Evolutionary conservation across 2,888 invertebrate genomes (phyloP).

Genomic region (Tridacna crocea): DNA sequence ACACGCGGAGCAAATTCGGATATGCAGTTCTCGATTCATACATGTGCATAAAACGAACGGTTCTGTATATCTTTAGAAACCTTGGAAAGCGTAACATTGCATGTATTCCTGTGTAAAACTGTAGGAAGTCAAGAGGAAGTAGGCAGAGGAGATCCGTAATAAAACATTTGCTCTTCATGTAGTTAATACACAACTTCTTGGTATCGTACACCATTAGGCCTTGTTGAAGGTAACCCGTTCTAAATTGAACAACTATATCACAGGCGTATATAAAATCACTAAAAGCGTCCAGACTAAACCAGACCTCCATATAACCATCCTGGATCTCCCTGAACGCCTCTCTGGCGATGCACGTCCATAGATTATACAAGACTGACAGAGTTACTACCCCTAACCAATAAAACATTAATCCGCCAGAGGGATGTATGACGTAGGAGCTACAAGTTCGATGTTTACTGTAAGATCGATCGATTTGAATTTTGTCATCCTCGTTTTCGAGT

Average conservation of each 20-base stretch:
- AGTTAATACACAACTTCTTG: constrained; percentile 94
- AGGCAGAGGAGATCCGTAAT: constrained; percentile 92
- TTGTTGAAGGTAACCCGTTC: constrained; percentile 95
- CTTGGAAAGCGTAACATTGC: constrained; percentile 90
- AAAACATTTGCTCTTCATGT: constrained; percentile 93
- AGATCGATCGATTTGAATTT: not conserved
- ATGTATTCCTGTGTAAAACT: constrained; percentile 89
- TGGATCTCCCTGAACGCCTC: constrained; percentile 97
- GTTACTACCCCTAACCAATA: constrained; percentile 97
- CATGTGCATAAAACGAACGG: constrained; percentile 94
- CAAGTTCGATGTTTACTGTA: constrained; percentile 33
- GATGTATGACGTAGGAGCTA: constrained; percentile 89
- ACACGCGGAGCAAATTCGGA: constrained; percentile 97
- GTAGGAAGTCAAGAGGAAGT: constrained; percentile 94
- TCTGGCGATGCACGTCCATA: constrained; percentile 97
- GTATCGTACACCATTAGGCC: constrained; percentile 97
- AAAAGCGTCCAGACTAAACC: constrained; percentile 88
- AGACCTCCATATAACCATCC: constrained; percentile 71
- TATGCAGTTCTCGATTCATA: constrained; percentile 97
- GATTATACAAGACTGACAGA: constrained; percentile 95
- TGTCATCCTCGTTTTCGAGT: constrained; percentile 51
- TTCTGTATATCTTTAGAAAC: constrained; percentile 90
- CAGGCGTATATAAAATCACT: constrained; percentile 94
- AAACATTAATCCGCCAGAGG: constrained; percentile 97
- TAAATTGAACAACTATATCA: constrained; percentile 95